Conservation (phyloP, 2,797 vertebrate genomes). For the Pogonophryne albipinna region DNA sequence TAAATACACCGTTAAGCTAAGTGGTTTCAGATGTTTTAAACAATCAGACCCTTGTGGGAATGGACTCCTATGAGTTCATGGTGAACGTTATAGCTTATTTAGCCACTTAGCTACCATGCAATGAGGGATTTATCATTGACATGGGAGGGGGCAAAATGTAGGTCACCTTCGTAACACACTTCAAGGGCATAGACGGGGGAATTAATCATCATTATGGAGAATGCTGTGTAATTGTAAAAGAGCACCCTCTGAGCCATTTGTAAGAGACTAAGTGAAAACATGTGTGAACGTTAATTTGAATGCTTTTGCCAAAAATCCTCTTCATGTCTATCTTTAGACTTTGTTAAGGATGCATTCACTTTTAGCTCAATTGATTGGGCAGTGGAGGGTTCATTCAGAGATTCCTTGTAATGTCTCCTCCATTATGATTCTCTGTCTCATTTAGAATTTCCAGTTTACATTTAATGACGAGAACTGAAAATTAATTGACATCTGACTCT, state of each 20-base stretch:
- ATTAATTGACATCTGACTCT: slow-evolving; percentile 23
- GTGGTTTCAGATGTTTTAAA: too few relatives aligned
- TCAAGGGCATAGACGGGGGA: slow-evolving; percentile 59
- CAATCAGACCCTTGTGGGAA: too few relatives aligned
- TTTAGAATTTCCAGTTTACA: slow-evolving; percentile 31
- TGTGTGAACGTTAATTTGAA: slow-evolving; percentile 12
- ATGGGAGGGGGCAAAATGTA: slow-evolving; percentile 55
- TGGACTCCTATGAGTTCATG: neutral
- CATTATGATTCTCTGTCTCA: slow-evolving; percentile 4
- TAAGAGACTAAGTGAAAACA: slow-evolving; percentile 12
- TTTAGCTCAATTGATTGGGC: slow-evolving; percentile 35
- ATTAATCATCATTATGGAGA: slow-evolving; percentile 42
- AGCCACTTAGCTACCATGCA: slow-evolving; percentile 10
- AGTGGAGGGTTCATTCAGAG: slow-evolving; percentile 43
- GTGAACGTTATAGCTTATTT: slow-evolving; percentile 4
- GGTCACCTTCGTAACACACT: slow-evolving; percentile 60
- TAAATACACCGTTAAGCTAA: too few relatives aligned
- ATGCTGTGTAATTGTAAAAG: slow-evolving; percentile 45
- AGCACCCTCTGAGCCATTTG: slow-evolving; percentile 38
- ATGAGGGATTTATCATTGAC: slow-evolving; percentile 33
- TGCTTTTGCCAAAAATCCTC: slow-evolving; percentile 26
- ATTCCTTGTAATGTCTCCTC: slow-evolving; percentile 20
- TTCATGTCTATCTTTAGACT: slow-evolving; percentile 40
- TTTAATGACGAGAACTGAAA: slow-evolving; percentile 26
- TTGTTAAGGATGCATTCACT: slow-evolving; percentile 24